A percentile compares a stretch with the other conserved stretches of the same genome.
Conservation (phyloP, 2,113 vertebrate species). For the Clarias magur region DNA sequence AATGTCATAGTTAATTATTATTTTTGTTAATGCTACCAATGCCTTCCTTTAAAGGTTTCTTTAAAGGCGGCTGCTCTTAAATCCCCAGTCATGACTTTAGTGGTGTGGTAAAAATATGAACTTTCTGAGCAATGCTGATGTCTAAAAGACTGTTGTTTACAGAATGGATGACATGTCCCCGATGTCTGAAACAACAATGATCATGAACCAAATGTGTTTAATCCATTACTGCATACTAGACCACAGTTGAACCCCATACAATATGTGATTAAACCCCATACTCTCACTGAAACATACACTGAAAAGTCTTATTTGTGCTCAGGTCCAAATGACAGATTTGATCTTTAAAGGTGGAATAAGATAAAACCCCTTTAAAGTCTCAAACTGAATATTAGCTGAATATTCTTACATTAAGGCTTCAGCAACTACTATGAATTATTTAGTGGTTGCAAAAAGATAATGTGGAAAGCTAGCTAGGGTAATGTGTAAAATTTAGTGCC, state of each 20-base stretch:
- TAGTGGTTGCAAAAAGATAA: background rate
- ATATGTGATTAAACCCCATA: background rate
- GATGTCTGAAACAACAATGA: background rate
- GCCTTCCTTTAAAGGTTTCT: background rate
- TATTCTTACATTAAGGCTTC: background rate
- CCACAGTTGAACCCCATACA: background rate
- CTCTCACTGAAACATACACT: background rate
- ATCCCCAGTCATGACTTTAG: constrained; percentile 1
- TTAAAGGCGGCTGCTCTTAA: background rate
- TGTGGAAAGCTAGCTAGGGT: background rate
- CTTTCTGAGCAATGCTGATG: background rate
- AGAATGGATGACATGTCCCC: background rate
- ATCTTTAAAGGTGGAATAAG: background rate
- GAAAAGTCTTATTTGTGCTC: background rate
- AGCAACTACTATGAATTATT: background rate
- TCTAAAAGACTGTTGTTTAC: background rate
- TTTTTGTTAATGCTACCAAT: background rate
- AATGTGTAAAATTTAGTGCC: no score
- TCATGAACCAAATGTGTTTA: background rate
- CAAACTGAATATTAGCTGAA: background rate
- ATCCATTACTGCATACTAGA: background rate
- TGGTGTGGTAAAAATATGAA: background rate
- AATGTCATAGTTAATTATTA: background rate
- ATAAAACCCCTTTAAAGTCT: background rate
- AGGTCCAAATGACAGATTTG: constrained; percentile 1